Conservation (phyloP, 2,113 vertebrate genomes). For the Rousettus leschenaultii region DNA sequence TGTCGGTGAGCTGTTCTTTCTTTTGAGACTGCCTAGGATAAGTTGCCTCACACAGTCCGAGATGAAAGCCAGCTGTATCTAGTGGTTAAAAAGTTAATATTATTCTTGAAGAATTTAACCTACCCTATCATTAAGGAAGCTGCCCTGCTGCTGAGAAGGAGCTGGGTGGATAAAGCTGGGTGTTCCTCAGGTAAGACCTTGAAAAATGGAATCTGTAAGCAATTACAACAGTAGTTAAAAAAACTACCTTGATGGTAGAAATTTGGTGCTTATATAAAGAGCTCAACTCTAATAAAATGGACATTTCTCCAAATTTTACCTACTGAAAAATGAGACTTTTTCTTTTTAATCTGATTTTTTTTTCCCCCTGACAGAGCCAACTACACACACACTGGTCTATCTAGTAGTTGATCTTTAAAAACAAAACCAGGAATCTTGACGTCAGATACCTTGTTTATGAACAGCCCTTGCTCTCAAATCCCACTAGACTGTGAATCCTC, state of each 20-base stretch:
- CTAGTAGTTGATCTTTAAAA: neutral
- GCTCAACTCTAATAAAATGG: neutral
- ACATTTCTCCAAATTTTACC: neutral
- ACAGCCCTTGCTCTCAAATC: neutral
- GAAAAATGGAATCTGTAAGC: constrained; percentile 25
- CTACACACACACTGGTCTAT: neutral
- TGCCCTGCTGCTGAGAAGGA: neutral
- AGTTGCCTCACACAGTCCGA: neutral
- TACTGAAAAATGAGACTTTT: neutral
- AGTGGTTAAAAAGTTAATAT: constrained; percentile 11
- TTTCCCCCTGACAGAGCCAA: neutral
- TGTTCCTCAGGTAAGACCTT: constrained; percentile 32
- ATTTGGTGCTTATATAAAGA: neutral
- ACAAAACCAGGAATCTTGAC: neutral
- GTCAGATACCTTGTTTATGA: neutral
- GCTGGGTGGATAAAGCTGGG: neutral
- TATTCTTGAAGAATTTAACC: constrained; percentile 33
- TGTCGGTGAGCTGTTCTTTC: neutral
- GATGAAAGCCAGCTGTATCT: neutral
- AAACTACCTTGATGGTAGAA: neutral
- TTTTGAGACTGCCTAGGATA: neutral
- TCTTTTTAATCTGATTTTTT: neutral
- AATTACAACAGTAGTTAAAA: neutral
- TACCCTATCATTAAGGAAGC: constrained; percentile 38
- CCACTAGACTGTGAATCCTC: neutral